A percentile compares a stretch with the other conserved stretches of the same genome.
These are phyloP conservation scores for Telenomus remus DNA, from an alignment of 1,140 invertebrate species.

Conservation along the genomic window DNA sequence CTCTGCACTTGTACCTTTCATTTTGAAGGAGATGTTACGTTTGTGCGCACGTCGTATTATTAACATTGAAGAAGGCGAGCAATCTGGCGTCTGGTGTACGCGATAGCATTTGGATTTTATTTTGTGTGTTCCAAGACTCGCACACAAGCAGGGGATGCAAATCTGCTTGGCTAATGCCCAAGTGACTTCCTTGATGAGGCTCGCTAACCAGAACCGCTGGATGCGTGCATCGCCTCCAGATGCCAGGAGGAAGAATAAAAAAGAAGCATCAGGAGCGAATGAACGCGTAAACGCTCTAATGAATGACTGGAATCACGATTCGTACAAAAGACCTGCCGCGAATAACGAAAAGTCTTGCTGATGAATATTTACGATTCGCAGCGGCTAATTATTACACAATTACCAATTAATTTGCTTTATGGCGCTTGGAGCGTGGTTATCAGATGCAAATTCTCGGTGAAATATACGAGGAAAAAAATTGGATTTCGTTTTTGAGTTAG, in stretches of 20 bases:
- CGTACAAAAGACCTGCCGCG: constrained; percentile 14
- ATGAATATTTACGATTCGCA: constrained; percentile 44
- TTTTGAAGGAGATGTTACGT: too few relatives aligned
- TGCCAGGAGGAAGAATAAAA: constrained; percentile 18
- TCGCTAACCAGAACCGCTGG: constrained; percentile 39
- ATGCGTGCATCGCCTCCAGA: constrained; percentile 46
- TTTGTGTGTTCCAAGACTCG: constrained; percentile 15
- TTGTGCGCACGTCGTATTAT: constrained; percentile 20
- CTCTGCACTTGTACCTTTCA: too few relatives aligned
- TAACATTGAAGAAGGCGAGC: constrained; percentile 21
- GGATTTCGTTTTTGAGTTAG: too few relatives aligned
- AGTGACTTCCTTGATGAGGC: constrained; percentile 41
- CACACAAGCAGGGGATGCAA: constrained; percentile 33
- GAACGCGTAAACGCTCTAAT: constrained; percentile 28
- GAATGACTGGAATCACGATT: constrained; percentile 42
- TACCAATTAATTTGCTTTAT: constrained; percentile 36
- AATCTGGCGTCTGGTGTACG: constrained; percentile 18
- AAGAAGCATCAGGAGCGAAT: constrained; percentile 5
- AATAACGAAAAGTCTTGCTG: constrained; percentile 28
- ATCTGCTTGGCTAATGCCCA: constrained; percentile 46
- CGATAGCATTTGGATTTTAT: constrained; percentile 37
- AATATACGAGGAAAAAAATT: too few relatives aligned
- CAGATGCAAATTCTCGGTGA: too few relatives aligned
- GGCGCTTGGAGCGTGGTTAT: background rate
- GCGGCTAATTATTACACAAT: constrained; percentile 32